phyloP scores from a whole-genome alignment of 2,113 vertebrate species.

The Genyomyrus donnyi region DNA sequence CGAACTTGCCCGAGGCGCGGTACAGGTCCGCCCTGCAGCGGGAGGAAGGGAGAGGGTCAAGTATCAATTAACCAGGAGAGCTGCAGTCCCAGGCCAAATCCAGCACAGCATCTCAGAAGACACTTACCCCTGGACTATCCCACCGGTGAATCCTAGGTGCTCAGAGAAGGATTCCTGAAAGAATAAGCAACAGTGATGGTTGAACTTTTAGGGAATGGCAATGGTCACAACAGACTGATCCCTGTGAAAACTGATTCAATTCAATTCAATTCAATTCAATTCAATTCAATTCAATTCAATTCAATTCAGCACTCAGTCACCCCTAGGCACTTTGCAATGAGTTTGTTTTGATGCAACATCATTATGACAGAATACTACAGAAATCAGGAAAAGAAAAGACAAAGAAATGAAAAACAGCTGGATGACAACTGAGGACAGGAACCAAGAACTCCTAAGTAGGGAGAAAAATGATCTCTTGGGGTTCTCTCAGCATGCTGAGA shows the following conservation, averaged over 20 bases:
- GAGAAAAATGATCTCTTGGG: not conserved
- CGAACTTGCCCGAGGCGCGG: conserved; percentile 91
- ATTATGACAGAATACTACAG: not conserved
- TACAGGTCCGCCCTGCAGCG: conserved; percentile 74
- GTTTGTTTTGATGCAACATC: not conserved
- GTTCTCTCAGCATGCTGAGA: not conserved
- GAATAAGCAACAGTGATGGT: not conserved
- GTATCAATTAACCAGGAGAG: not conserved
- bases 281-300: not conserved
- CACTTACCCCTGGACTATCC: conserved; percentile 81
- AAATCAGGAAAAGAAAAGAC: not conserved
- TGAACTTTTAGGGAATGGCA: not conserved
- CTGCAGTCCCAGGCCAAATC: not conserved
- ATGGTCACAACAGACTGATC: not conserved
- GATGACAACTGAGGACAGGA: not conserved
- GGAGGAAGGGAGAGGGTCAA: not conserved
- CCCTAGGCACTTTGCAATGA: not conserved
- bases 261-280: not conserved
- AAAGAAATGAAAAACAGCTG: not conserved
- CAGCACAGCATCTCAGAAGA: not conserved
- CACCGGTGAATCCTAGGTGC: conserved; percentile 84
- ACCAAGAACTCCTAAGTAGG: not conserved
- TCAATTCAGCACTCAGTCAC: not conserved
- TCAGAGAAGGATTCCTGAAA: conserved; percentile 92
- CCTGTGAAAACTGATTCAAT: not conserved